phyloP scores from a whole-genome alignment of 2,113 vertebrate species.

The Stercorarius parasiticus region DNA sequence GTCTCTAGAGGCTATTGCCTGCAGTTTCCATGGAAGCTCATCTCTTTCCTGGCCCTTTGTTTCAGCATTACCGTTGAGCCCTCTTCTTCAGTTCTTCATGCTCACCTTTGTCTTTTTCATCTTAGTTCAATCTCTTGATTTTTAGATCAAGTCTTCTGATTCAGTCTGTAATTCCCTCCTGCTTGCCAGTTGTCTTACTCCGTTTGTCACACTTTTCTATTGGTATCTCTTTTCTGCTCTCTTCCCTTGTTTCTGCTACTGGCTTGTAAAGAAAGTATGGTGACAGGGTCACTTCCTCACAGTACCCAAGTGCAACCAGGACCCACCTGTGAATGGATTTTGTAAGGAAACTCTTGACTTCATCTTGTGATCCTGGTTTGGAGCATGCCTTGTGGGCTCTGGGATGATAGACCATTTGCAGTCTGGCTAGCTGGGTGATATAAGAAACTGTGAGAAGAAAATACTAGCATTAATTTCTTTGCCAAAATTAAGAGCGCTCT shows the following conservation, averaged over 20 bases:
- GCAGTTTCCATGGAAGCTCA: background rate
- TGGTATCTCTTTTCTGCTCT: background rate
- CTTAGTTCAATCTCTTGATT: background rate
- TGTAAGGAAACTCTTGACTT: background rate
- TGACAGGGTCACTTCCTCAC: background rate
- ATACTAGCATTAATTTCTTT: background rate
- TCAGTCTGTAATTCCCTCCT: background rate
- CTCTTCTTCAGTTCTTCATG: background rate
- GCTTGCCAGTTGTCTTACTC: background rate
- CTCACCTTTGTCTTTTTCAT: background rate
- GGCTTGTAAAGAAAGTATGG: background rate
- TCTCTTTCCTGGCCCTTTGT: background rate
- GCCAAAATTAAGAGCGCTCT: background rate
- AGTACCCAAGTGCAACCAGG: background rate
- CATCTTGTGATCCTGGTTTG: background rate
- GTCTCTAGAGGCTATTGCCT: background rate
- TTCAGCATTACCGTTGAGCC: background rate
- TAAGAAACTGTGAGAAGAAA: background rate
- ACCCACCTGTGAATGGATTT: background rate
- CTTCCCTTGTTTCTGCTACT: background rate
- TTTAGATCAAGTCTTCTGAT: background rate
- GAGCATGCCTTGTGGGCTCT: accelerated
- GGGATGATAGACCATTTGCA: background rate
- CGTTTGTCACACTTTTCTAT: background rate
- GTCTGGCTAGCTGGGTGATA: background rate